Evolutionary conservation across 2,113 vertebrate genomes (phyloP), one percentile per base, ranked within the genome.

Genomic region (Microtus ochrogaster): DNA sequence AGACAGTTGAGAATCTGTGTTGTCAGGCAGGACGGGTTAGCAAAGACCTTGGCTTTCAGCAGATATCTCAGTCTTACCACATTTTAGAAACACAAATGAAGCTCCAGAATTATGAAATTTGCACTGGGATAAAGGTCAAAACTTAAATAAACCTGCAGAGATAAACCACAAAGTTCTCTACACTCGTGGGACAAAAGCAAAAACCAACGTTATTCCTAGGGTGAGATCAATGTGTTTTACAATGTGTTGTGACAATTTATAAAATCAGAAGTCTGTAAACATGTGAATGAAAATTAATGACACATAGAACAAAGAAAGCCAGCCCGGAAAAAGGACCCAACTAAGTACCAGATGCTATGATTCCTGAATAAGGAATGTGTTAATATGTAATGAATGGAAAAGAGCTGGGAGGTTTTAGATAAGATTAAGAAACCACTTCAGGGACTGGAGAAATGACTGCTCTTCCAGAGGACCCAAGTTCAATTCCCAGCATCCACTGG

Each of bases 251-350:
- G 66, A 5, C 36, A 70, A 73, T 78, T 14, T 78, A 28, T 16
- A 86, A 61, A 89, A 21, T 33, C 5, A 77, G 63, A 96, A 86
- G 82, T 22, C 85, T 47, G 24, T 86, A 63, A 13, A 76, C 2
- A 77, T 11, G 3, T 81, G 21, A 95, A 68, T 70, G 73, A 84
- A 61, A 83, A 96, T 55, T 92, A 63, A 58, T 94, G 58, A 70
- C 47, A 89, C 5, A 92, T 0, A 90, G 8, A 86, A 21, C 41
- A 95, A 86, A 39, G 91, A 95, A 95, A 92, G 52, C 52, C 17
- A 90, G 6, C n/a, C 61, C 73, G 33, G 33, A 91, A 72, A 85
- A 85, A 39, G 74, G 36, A 94, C 1, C 3, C 12, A 72, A 36
- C 90, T 65, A 88, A 89, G 78, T 63, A 21, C 1, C 5, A 58